Conservation (phyloP, 2,113 vertebrate species). For the Steatornis caripensis region DNA sequence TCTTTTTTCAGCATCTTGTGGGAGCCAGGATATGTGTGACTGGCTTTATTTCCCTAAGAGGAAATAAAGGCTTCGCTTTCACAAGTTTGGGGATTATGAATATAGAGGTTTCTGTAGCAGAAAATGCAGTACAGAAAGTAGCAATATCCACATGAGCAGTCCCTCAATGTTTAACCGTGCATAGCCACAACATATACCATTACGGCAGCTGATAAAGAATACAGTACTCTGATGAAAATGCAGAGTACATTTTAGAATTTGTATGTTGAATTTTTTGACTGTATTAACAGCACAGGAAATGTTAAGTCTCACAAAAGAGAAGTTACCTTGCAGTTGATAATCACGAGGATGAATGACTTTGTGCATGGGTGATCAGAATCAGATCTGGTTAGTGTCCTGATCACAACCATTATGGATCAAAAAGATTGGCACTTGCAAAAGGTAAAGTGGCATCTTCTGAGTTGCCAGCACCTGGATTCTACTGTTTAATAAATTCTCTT, state of each 20-base stretch:
- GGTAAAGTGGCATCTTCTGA: not conserved
- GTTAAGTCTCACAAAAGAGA: not conserved
- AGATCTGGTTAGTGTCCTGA: not conserved
- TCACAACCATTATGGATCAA: not conserved
- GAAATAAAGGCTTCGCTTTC: not conserved
- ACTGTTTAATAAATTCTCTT: not conserved
- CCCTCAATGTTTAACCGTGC: not conserved
- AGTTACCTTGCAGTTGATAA: not conserved
- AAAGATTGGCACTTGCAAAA: not conserved
- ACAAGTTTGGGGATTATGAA: not conserved
- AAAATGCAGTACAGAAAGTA: not conserved
- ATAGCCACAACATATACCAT: not conserved
- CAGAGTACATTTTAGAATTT: not conserved
- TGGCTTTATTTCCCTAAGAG: not conserved
- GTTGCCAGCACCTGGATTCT: not conserved
- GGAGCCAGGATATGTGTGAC: not conserved
- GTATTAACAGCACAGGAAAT: not conserved
- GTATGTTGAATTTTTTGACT: not conserved
- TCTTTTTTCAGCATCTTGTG: not conserved
- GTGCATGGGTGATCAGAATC: accelerated
- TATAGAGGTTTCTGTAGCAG: not conserved
- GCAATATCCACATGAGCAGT: not conserved
- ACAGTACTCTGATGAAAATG: not conserved
- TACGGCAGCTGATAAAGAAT: not conserved
- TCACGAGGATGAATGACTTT: not conserved